These are phyloP conservation scores for Kryptolebias marmoratus DNA, from an alignment of 2,113 vertebrate species.

Conservation along the genomic window DNA sequence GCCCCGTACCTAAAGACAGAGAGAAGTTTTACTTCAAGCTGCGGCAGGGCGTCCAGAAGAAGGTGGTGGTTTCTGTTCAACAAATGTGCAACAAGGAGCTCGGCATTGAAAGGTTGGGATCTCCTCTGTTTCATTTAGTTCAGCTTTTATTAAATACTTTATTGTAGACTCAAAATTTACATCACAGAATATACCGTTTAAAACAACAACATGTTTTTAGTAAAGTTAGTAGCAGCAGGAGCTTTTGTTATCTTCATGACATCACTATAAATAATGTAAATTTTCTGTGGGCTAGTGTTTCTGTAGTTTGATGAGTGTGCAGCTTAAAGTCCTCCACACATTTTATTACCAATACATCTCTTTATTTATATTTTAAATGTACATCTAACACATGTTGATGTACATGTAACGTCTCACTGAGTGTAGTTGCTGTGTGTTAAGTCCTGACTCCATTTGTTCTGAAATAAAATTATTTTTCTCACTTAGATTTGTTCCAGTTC, in stretches of 20 bases:
- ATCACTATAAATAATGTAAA: no score
- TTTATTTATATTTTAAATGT: no score
- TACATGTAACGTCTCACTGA: background rate
- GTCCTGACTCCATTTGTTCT: background rate
- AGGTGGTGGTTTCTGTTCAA: constrained; percentile 92
- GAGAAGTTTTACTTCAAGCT: constrained; percentile 98
- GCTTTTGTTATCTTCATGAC: no score
- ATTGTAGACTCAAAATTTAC: background rate
- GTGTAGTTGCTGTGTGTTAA: background rate
- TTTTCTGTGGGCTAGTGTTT: no score
- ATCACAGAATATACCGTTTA: no score
- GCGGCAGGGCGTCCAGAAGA: constrained; percentile 94
- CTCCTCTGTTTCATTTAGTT: background rate
- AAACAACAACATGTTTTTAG: no score
- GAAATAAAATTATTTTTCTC: background rate
- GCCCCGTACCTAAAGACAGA: constrained; percentile 96
- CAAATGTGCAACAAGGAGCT: constrained; percentile 95
- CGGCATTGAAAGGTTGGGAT: constrained; percentile 91
- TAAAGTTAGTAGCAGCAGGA: no score
- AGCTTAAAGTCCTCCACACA: no score
- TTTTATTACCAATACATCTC: no score
- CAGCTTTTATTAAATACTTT: background rate
- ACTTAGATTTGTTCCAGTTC: background rate
- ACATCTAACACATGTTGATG: no score
- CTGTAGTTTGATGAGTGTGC: no score